Evolutionary conservation across 2,888 invertebrate species (phyloP).

Genomic region (Epinotia demarniana): DNA sequence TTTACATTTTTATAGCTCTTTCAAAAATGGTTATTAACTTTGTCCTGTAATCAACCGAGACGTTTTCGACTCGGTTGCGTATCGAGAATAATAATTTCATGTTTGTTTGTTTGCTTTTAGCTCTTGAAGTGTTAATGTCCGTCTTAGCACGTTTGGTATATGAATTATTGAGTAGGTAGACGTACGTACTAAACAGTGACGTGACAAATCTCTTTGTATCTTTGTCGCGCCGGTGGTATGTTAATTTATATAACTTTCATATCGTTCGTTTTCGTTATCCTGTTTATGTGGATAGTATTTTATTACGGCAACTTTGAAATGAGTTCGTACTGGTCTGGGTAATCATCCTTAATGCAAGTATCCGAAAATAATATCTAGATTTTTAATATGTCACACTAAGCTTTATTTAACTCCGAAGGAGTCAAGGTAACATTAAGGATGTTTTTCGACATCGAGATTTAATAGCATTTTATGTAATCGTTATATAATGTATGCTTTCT

Average conservation of each 20-base stretch:
- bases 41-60: constrained; percentile 49
- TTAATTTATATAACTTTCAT: constrained; percentile 25
- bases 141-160: constrained; percentile 74
- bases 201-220: constrained; percentile 38
- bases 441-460: constrained; percentile 9
- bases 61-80: constrained; percentile 54
- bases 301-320: neutral
- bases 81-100: constrained; percentile 56
- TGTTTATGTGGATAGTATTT: neutral
- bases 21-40: constrained; percentile 14
- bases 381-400: neutral
- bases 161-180: constrained; percentile 78
- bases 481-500: too few species aligned
- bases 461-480: too few species aligned
- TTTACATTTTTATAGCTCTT: neutral
- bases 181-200: constrained; percentile 46
- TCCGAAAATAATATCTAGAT: neutral
- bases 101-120: constrained; percentile 71
- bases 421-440: constrained; percentile 6
- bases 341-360: too few species aligned
- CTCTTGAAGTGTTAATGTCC: constrained; percentile 72
- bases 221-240: constrained; percentile 36
- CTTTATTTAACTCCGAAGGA: neutral
- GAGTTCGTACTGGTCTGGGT: too few species aligned
- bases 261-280: neutral